These are phyloP conservation scores for Jordanella pulchra DNA, from an alignment of 2,797 vertebrate species.

Conservation along the genomic window DNA sequence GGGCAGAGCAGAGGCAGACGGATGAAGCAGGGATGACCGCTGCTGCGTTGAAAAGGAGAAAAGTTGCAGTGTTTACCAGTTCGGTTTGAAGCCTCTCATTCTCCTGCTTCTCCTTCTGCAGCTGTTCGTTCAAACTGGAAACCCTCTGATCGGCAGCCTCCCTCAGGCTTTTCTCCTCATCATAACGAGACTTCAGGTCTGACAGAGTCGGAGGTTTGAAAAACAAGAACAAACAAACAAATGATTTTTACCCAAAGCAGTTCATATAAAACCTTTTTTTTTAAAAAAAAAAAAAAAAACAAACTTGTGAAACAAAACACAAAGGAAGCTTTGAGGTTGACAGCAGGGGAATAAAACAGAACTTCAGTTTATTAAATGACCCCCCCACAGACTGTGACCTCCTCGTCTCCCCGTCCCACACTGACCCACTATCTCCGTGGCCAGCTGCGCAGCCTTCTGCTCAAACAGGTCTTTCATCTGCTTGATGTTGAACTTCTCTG, in stretches of 20 bases:
- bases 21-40: not conserved
- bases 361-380: conserved; percentile 28
- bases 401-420: conserved; percentile 41
- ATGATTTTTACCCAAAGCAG: not conserved
- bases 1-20: conserved; percentile 32
- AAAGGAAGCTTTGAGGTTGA: conserved; percentile 14
- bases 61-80: conserved; percentile 80
- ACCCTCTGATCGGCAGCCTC: conserved; percentile 87
- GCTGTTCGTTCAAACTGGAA: conserved; percentile 82
- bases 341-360: conserved; percentile 8
- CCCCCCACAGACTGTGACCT: conserved; percentile 19
- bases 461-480: conserved; percentile 99
- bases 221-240: not conserved
- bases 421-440: conserved; percentile 97
- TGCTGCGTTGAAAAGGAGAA: not conserved
- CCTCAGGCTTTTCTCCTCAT: conserved; percentile 91
- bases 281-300: not conserved
- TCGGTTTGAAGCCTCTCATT: conserved; percentile 90
- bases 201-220: conserved; percentile 18
- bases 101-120: conserved; percentile 83
- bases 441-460: conserved; percentile 96
- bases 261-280: not conserved
- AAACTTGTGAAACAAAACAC: conserved; percentile 2
- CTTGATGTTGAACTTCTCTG: conserved; percentile 97
- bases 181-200: conserved; percentile 95